Percentiles rank a stretch among this genome's conserved stretches.
These are phyloP conservation scores for Pinna nobilis DNA, from an alignment of 1,140 invertebrate species.

Conservation along the genomic window DNA sequence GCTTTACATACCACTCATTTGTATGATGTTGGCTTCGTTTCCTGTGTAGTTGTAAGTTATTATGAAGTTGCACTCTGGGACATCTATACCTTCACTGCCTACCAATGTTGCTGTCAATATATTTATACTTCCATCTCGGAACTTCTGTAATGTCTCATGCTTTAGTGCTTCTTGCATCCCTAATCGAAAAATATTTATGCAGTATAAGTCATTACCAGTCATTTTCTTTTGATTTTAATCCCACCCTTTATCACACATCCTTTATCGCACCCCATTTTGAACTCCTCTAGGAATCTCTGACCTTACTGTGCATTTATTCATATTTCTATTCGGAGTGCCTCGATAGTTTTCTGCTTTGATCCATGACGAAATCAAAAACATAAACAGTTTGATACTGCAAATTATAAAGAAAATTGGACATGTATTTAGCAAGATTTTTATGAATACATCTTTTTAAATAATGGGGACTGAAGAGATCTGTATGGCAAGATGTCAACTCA, in stretches of 20 bases:
- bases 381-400: no score
- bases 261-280: no score
- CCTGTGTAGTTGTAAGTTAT: conserved; percentile 72
- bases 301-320: not conserved
- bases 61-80: conserved; percentile 71
- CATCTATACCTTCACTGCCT: conserved; percentile 74
- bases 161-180: conserved; percentile 52
- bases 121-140: conserved; percentile 40
- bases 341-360: no score
- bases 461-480: no score
- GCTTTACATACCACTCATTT: conserved; percentile 68
- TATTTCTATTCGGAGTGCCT: no score
- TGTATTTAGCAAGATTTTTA: no score
- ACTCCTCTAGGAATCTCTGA: no score
- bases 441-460: no score
- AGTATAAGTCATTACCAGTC: not conserved
- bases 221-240: not conserved
- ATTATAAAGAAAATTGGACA: no score
- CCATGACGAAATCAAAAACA: no score
- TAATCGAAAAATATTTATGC: no score
- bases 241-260: not conserved
- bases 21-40: conserved; percentile 72
- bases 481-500: no score
- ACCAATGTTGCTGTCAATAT: conserved; percentile 70
- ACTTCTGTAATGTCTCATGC: conserved; percentile 39